These are phyloP conservation scores for Opisthocomus hoazin DNA, from an alignment of 2,113 vertebrate species.

Conservation along the genomic window DNA sequence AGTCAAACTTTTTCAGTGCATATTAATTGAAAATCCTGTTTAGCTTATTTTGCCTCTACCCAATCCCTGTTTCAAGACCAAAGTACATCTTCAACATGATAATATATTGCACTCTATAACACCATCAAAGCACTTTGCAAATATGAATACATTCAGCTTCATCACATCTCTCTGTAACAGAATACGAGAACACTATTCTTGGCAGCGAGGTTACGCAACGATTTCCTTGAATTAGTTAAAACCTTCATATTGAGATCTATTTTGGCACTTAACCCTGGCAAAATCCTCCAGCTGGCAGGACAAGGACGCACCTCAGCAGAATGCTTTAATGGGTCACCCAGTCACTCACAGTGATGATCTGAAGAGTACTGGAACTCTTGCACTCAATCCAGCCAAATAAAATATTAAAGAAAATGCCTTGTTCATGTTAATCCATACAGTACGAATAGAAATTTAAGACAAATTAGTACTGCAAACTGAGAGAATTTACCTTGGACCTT, in stretches of 20 bases:
- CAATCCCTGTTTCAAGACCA: neutral
- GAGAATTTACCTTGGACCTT: neutral
- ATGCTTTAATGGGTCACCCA: slow-evolving; percentile 37
- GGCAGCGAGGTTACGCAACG: neutral
- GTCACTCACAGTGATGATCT: slow-evolving; percentile 12
- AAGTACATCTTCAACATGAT: neutral
- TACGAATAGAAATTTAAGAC: neutral
- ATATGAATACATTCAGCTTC: neutral
- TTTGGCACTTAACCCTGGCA: slow-evolving; percentile 33
- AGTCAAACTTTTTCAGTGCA: neutral
- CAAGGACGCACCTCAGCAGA: slow-evolving; percentile 43
- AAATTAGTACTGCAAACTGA: neutral
- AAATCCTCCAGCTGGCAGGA: slow-evolving; percentile 43
- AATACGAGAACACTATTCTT: slow-evolving; percentile 10
- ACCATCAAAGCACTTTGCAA: slow-evolving; percentile 10
- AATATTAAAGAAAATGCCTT: slow-evolving; percentile 3
- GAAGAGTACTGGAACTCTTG: neutral
- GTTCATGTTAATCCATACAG: neutral
- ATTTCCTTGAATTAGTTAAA: slow-evolving; percentile 61
- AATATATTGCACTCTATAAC: neutral
- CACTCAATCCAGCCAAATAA: neutral
- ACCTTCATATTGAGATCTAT: slow-evolving; percentile 39
- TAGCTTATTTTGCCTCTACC: neutral
- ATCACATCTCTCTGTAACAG: neutral
- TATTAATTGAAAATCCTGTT: neutral